Conservation (phyloP, 2,888 invertebrate species). For the Trissonchulus latispiculum region DNA sequence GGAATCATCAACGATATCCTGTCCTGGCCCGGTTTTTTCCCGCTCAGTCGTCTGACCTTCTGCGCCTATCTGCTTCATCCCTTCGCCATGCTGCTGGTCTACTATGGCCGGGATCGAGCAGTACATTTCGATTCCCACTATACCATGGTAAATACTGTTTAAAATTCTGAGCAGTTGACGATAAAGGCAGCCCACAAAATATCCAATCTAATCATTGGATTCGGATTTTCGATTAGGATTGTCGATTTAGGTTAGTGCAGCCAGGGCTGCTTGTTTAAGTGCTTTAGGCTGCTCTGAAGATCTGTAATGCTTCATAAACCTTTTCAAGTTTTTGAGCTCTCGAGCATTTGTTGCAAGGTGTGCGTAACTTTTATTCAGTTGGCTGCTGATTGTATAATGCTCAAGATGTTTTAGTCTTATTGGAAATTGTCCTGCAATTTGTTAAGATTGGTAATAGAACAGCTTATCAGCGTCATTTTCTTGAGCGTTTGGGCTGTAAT, state of each 20-base stretch:
- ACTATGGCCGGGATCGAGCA: background rate
- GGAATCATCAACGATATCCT: conserved; percentile 42
- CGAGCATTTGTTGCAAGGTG: too few relatives aligned
- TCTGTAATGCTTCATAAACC: too few relatives aligned
- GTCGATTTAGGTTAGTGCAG: background rate
- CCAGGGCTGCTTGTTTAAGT: too few relatives aligned
- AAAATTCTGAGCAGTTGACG: background rate
- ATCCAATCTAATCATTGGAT: background rate
- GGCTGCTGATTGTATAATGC: too few relatives aligned
- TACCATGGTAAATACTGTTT: conserved; percentile 17
- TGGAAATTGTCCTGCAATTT: too few relatives aligned
- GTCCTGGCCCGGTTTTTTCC: conserved; percentile 42
- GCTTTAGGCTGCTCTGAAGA: too few relatives aligned
- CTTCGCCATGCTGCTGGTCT: conserved; percentile 19
- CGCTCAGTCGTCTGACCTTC: conserved; percentile 43
- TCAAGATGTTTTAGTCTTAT: too few relatives aligned
- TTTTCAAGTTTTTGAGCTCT: too few relatives aligned
- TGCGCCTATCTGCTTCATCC: conserved; percentile 39
- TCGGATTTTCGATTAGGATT: background rate
- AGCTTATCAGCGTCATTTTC: too few relatives aligned
- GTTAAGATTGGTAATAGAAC: too few relatives aligned
- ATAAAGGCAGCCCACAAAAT: background rate
- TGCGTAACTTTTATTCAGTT: too few relatives aligned
- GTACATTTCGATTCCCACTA: conserved; percentile 19
- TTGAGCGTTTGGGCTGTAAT: too few relatives aligned